These are phyloP conservation scores for Diaphora mendica DNA, from an alignment of 2,888 invertebrate species.

Conservation along the genomic window DNA sequence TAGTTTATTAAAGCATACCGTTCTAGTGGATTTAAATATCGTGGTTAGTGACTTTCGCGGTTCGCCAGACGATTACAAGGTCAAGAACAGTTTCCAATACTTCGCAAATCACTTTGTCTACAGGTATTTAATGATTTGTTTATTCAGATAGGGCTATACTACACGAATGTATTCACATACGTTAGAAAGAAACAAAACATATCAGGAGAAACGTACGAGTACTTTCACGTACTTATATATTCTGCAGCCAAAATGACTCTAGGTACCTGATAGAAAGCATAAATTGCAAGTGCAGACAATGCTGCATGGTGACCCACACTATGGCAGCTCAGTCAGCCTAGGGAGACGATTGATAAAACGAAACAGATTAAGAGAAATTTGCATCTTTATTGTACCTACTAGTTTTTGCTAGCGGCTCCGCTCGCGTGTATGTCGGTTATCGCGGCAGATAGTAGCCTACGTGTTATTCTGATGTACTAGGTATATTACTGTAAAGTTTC, in stretches of 20 bases:
- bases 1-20: neutral
- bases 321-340: too few species aligned
- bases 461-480: too few species aligned
- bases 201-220: neutral
- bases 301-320: too few species aligned
- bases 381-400: too few species aligned
- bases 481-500: too few species aligned
- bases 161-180: neutral
- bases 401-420: too few species aligned
- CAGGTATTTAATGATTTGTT: neutral
- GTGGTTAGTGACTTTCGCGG: neutral
- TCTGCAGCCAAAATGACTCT: too few species aligned
- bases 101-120: neutral
- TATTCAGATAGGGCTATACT: neutral
- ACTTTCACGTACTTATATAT: too few species aligned
- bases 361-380: neutral
- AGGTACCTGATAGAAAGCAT: too few species aligned
- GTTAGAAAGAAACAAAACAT: neutral
- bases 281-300: too few species aligned
- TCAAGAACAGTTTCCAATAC: neutral
- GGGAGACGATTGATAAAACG: neutral
- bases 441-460: too few species aligned
- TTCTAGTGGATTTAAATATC: neutral
- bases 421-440: too few species aligned
- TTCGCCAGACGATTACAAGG: conserved; percentile 1